phyloP scores from a whole-genome alignment of 2,797 vertebrate genomes.

The Bradypus variegatus region DNA sequence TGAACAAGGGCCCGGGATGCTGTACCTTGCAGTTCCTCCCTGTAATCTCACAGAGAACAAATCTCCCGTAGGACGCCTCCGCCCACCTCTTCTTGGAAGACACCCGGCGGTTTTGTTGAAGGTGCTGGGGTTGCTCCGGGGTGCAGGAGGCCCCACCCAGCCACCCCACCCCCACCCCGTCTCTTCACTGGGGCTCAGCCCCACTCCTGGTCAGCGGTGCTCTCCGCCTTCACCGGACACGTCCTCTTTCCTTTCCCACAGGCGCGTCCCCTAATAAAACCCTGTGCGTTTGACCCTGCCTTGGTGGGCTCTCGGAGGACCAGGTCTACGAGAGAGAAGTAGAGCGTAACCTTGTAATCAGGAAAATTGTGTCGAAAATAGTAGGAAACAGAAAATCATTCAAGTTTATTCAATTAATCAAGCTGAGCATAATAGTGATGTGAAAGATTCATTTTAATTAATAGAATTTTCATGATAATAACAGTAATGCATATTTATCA shows the following conservation, averaged over 20 bases:
- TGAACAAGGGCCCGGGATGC: neutral
- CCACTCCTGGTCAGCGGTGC: neutral
- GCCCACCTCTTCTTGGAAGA: neutral
- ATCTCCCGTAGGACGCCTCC: neutral
- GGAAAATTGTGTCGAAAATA: neutral
- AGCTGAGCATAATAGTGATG: neutral
- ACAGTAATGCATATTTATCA: constrained; percentile 31
- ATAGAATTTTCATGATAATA: constrained; percentile 27
- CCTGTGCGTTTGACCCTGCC: neutral
- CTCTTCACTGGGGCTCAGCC: neutral
- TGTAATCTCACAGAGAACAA: neutral
- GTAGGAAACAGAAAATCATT: neutral
- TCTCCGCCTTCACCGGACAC: neutral
- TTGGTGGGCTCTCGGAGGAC: neutral
- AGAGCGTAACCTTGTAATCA: neutral
- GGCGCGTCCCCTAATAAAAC: neutral
- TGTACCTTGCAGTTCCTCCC: neutral
- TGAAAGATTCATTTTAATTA: constrained; percentile 14
- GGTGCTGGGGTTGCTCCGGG: neutral
- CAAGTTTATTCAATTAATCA: constrained; percentile 18
- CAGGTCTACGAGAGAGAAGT: neutral
- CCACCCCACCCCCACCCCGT: too few relatives aligned
- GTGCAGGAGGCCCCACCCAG: neutral
- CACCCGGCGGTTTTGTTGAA: neutral
- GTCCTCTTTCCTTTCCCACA: neutral